Percentiles rank a stretch among this genome's conserved stretches.
phyloP scores from a whole-genome alignment of 2,113 vertebrate species.

The Arvicanthis niloticus region DNA sequence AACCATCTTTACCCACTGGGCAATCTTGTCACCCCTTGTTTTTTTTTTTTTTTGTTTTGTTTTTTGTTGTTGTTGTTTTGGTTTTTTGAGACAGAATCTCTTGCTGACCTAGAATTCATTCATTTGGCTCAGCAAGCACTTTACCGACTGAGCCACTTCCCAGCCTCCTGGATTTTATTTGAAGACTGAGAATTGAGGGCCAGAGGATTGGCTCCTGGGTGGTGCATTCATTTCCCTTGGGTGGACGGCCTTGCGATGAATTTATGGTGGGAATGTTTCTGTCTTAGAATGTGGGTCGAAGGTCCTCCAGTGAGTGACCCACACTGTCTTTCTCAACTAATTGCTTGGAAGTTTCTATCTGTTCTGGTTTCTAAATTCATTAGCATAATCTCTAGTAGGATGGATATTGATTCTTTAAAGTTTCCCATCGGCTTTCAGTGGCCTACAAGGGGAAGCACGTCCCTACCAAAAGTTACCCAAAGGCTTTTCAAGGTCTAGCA shows the following conservation, averaged over 20 bases:
- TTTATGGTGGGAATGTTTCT: background rate
- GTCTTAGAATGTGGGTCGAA: background rate
- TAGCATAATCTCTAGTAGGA: background rate
- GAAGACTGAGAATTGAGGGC: background rate
- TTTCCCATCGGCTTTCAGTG: background rate
- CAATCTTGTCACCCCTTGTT: too few relatives aligned
- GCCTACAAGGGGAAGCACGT: constrained; percentile 2
- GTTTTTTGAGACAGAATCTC: background rate
- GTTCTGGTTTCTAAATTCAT: background rate
- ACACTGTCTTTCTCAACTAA: background rate
- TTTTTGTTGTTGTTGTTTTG: background rate
- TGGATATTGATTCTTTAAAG: background rate
- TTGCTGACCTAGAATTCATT: background rate
- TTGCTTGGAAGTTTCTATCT: background rate
- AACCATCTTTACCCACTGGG: background rate
- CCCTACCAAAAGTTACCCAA: background rate
- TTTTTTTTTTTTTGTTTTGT: too few relatives aligned
- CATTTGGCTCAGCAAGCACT: background rate
- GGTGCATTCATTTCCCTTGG: background rate
- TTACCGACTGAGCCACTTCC: background rate
- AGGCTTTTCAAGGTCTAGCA: background rate
- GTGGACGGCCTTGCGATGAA: background rate
- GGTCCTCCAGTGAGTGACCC: background rate
- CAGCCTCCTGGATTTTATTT: background rate
- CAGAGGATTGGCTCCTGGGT: background rate